Base-by-base conservation (phyloP, 2,113 vertebrate genomes). In the Corapipo altera region DNA sequence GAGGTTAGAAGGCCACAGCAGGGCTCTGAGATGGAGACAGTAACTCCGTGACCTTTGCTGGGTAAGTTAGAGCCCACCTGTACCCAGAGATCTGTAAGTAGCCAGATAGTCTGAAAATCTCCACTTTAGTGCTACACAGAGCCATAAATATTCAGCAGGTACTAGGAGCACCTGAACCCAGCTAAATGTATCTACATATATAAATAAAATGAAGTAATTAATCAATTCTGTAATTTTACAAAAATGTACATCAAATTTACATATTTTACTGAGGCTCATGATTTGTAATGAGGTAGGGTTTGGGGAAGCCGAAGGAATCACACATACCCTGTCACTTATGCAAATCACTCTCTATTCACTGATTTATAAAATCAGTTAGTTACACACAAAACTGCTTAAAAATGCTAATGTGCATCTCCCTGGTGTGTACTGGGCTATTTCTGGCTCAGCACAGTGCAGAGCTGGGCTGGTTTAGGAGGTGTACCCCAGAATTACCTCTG, bases 161-260 rank as follows among this genome's bases (percentile, higher is more conserved):
- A 77, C 27, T 35, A 77, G 21, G 52, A 83, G 46, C 14, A 86
- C 67, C 72, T 84, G 39, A 92, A 81, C 12, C 15, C 61, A 72
- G 49, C 35, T 71, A 44, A 67, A 17, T 57, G 22, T 67, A 87
- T 48, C 19, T 33, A 78, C 84, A 71, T 71, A 51, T 20, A 41
- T 62, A 78, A 43, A 74, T n/a, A 62, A 85, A 92, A 88, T 61
- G 9, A 93, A 58, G 22, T 44, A 79, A 71, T 87, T 65, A 73
- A 91, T 81, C 46, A 77, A 19, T 88, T 84, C 30, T 39, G 43
- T 23, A 5, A 37, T 76, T 91, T 91, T 59, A 69, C 9, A 67
- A 64, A 91, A 84, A 81, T 27, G 23, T 35, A 35, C 23, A 22
- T 73, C 2, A 62, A 33, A 76, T 91, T 83, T 86, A 54, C 55